Evolutionary conservation across 2,888 invertebrate species (phyloP), one percentile per base, ranked within the genome.

Genomic region (Macrophya alboannulata): DNA sequence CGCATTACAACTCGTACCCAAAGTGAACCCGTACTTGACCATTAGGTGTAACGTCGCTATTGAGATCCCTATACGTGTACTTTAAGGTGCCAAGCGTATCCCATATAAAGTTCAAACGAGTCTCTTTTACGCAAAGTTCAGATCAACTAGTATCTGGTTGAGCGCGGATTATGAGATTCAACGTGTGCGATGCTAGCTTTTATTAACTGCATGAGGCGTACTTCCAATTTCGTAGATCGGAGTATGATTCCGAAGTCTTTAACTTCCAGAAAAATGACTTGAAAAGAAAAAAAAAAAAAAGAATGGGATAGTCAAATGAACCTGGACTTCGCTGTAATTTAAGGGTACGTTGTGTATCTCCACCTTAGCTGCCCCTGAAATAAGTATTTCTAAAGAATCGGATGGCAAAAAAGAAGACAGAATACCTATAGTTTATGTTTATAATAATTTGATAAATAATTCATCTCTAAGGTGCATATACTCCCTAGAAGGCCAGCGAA

Each of bases 21-120:
- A 51, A 55, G 77, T 77, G 17, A 77, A 48, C 37, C 48, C 31
- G 37, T 17, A 45, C 72, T 77, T 77, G 77, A 77, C 77, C 77
- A 45, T 74, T 74, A 21, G 72, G 45, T 74, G 21, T 74, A 74
- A 74, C n/a, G 21, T 45, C 9, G 71, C n/a, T 40, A 71, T 15
- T 9, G 4, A 40, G n/a, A n/a, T 40, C 9, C 71, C 17, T 71
- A n/a, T 9, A n/a, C 71, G 71, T n/a, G 37, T n/a, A 37, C 40
- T 40, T 37, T 17, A 45, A 45, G 72, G 45, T 68, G 31, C 37
- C 68, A 12, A 68, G 68, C 10, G 17, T 37, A 68, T 31, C 17
- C 17, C 1, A 31, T 37, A 37, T 68, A n/a, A 74, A 45, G 43
- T 74, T 74, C 45, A 74, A 74, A 21, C 21, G 43, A 21, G 45